Evolutionary conservation across 2,113 vertebrate genomes (phyloP).

Genomic region (Gracilinanus agilis): DNA sequence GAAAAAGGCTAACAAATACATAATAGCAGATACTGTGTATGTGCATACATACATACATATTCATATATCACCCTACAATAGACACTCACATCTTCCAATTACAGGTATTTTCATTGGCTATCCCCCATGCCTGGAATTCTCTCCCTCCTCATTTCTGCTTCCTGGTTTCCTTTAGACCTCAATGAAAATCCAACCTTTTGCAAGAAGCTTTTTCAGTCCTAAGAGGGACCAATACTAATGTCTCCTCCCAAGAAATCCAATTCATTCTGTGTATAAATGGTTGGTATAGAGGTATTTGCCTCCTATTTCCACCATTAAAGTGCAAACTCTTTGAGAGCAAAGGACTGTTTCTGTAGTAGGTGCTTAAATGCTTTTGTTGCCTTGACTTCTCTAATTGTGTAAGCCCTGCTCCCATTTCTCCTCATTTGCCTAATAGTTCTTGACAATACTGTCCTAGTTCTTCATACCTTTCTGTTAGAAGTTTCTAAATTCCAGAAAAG

Average conservation of each 20-base stretch:
- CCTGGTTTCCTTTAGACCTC: not conserved
- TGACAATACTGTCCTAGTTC: not conserved
- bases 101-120: not conserved
- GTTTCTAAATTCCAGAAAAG: not conserved
- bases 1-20: not conserved
- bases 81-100: not conserved
- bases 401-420: not conserved
- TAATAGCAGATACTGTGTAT: not conserved
- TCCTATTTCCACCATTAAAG: no score
- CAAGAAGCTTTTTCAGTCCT: no score
- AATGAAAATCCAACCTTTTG: no score
- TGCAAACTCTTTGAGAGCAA: no score
- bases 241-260: no score
- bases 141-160: not conserved
- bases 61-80: no score
- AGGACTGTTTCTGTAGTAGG: not conserved
- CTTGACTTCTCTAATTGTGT: not conserved
- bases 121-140: not conserved
- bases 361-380: not conserved
- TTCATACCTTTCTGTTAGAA: not conserved
- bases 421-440: not conserved
- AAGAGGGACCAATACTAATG: no score
- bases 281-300: no score
- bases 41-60: no score
- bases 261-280: no score